These are phyloP conservation scores for Sarcophaga variegata DNA, from an alignment of 2,888 invertebrate genomes.

Conservation along the genomic window DNA sequence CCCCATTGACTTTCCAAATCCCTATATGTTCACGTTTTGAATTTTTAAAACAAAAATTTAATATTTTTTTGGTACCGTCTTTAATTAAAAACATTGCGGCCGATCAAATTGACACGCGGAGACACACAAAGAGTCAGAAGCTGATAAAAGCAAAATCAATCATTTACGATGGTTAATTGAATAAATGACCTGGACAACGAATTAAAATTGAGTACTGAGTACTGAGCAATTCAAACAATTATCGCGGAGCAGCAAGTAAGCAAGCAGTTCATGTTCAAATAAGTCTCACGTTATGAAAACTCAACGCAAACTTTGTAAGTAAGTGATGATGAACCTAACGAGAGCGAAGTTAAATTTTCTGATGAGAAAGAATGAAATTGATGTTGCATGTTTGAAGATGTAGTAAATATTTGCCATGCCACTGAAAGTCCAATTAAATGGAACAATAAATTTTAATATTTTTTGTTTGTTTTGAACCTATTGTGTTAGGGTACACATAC, in stretches of 20 bases:
- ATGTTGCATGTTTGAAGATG: background rate
- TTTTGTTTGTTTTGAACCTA: too few species aligned
- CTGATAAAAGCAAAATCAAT: constrained; percentile 51
- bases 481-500: too few species aligned
- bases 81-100: background rate
- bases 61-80: background rate
- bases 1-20: too few species aligned
- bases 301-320: background rate
- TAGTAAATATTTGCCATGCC: background rate
- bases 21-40: too few species aligned
- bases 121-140: background rate
- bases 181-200: constrained; percentile 35
- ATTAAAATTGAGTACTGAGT: background rate
- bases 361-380: background rate
- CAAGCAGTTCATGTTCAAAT: constrained; percentile 39
- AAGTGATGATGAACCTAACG: background rate
- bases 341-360: background rate
- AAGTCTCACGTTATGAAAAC: constrained; percentile 38
- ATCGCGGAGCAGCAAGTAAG: background rate
- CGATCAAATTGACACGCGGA: too few species aligned
- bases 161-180: constrained; percentile 56
- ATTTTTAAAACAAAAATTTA: background rate
- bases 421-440: background rate
- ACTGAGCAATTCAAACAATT: constrained; percentile 5
- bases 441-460: too few species aligned